Evolutionary conservation across 2,888 invertebrate genomes (phyloP).

Genomic region (Drosophila subsilvestris): DNA sequence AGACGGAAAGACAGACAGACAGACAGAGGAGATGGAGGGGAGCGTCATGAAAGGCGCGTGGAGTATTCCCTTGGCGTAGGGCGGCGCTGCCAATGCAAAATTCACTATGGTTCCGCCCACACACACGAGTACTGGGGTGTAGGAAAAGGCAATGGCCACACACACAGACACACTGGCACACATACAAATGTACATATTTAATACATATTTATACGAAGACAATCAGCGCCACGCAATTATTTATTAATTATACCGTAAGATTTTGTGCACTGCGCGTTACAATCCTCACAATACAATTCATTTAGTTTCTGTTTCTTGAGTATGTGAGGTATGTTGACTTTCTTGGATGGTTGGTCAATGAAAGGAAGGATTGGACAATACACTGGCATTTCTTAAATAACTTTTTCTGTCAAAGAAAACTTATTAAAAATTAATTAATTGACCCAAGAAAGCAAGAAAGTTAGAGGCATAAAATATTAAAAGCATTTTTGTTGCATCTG

Average conservation of each 20-base stretch:
- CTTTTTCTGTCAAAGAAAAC: no score
- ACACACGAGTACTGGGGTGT: neutral
- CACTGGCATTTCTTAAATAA: no score
- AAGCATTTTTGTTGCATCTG: no score
- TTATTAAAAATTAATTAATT: no score
- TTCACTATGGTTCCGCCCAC: conserved; percentile 7
- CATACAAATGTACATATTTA: conserved; percentile 18
- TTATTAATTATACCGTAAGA: conserved; percentile 63
- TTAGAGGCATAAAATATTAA: no score
- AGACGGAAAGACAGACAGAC: conserved; percentile 32
- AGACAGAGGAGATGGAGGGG: conserved; percentile 5
- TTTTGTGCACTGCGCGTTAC: conserved; percentile 41
- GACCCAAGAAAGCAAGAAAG: no score
- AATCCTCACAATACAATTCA: conserved; percentile 36
- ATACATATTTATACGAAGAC: conserved; percentile 18
- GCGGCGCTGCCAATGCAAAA: conserved; percentile 49
- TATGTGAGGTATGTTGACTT: neutral
- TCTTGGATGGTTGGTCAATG: neutral
- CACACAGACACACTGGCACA: conserved; percentile 29
- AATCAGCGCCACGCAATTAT: conserved; percentile 67
- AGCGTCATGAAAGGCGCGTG: conserved; percentile 37
- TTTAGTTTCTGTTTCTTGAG: conserved; percentile 29
- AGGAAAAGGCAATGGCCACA: neutral
- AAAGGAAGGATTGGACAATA: neutral
- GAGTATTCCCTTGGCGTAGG: conserved; percentile 44